Percentiles rank a stretch among this genome's conserved stretches.
Evolutionary conservation across 2,113 vertebrate genomes (phyloP).

Genomic region (Plotosus lineatus): DNA sequence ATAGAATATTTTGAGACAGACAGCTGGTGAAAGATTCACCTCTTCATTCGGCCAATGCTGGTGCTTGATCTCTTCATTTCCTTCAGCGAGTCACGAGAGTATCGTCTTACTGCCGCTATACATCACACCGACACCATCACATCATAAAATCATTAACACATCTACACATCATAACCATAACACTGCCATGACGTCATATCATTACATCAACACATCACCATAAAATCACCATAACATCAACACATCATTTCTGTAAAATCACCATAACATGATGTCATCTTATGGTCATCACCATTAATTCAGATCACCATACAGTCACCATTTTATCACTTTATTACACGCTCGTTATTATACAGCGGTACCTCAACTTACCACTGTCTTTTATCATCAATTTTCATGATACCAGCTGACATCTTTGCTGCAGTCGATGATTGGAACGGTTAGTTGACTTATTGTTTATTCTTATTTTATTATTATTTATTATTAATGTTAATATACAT

Average conservation of each 20-base stretch:
- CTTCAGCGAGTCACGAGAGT: constrained; percentile 64
- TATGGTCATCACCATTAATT: not conserved
- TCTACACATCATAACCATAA: not conserved
- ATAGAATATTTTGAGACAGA: too few species aligned
- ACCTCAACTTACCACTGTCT: too few species aligned
- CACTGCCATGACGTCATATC: not conserved
- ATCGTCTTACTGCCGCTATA: constrained; percentile 67
- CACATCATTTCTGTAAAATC: not conserved
- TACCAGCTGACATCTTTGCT: too few species aligned
- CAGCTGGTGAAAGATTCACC: constrained; percentile 70
- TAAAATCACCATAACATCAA: not conserved
- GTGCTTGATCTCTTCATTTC: constrained; percentile 65
- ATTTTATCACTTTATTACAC: not conserved
- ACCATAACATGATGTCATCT: too few species aligned
- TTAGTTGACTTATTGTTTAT: too few species aligned
- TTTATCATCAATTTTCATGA: too few species aligned
- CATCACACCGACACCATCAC: not conserved
- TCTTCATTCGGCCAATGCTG: constrained; percentile 71
- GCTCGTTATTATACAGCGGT: too few species aligned
- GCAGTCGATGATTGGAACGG: too few species aligned
- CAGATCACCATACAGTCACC: too few species aligned
- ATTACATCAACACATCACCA: not conserved
- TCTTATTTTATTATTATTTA: too few species aligned
- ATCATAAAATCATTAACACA: too few species aligned
- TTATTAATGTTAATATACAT: too few species aligned